Evolutionary conservation across 2,888 invertebrate genomes (phyloP).

Genomic region (Entomobrya proxima): DNA sequence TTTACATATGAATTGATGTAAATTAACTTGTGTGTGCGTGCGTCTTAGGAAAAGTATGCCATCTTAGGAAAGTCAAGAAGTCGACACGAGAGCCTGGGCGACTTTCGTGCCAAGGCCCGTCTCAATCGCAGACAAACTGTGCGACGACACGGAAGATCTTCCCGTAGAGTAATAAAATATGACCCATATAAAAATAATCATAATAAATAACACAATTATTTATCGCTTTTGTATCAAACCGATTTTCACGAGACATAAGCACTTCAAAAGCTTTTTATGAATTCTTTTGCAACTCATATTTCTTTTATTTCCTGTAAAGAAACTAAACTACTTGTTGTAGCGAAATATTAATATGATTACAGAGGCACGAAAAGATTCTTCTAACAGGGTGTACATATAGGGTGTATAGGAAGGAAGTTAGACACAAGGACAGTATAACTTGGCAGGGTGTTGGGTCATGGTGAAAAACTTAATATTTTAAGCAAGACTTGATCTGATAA

Average conservation of each 20-base stretch:
- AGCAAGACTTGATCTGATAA: neutral
- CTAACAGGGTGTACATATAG: neutral
- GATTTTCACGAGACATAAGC: neutral
- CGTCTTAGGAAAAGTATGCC: conserved; percentile 68
- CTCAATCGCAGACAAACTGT: conserved; percentile 74
- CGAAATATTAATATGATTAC: too few relatives aligned
- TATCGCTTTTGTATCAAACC: neutral
- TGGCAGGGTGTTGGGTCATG: conserved; percentile 35
- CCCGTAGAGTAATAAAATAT: conserved; percentile 71
- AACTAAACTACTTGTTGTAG: too few relatives aligned
- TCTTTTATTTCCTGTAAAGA: too few relatives aligned
- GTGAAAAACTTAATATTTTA: conserved; percentile 7
- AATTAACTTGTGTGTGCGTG: conserved; percentile 29
- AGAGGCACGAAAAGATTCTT: too few relatives aligned
- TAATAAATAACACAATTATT: conserved; percentile 35
- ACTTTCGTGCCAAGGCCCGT: conserved; percentile 70
- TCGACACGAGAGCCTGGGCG: conserved; percentile 71
- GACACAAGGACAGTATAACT: conserved; percentile 5
- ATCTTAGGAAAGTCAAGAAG: conserved; percentile 68
- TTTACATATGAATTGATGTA: neutral
- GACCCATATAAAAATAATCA: conserved; percentile 47
- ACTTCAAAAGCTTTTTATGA: conserved; percentile 1
- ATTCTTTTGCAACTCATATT: too few relatives aligned
- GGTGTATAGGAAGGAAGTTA: neutral
- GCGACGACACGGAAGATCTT: conserved; percentile 73